A percentile compares a stretch with the other conserved stretches of the same genome.
Conservation (phyloP, 2,888 invertebrate species). For the Rhagophthalmus giganteus region DNA sequence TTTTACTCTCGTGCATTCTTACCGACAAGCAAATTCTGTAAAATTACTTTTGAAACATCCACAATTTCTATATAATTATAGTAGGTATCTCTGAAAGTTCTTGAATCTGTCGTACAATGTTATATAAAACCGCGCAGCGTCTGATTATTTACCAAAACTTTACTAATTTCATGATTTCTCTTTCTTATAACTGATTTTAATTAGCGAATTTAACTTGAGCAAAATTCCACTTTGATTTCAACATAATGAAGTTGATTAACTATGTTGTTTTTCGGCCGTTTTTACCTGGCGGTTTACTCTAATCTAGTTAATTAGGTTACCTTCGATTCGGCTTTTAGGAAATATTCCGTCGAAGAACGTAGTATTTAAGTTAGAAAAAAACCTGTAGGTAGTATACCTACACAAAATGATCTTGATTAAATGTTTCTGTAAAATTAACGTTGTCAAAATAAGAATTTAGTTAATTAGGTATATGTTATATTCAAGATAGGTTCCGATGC, state of each 20-base stretch:
- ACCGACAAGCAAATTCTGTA: conserved; percentile 9
- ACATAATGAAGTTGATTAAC: neutral
- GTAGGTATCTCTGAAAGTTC: conserved; percentile 4
- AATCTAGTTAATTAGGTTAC: neutral
- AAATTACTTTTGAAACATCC: conserved; percentile 15
- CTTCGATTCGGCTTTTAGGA: too few species aligned
- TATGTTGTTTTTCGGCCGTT: neutral
- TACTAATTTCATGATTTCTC: conserved; percentile 16
- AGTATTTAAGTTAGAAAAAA: too few species aligned
- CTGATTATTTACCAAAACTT: conserved; percentile 17
- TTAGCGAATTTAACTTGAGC: conserved; percentile 6
- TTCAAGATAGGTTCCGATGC: too few species aligned
- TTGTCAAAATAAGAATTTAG: too few species aligned
- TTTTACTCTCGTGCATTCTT: conserved; percentile 18
- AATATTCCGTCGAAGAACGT: too few species aligned
- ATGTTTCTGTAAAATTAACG: too few species aligned
- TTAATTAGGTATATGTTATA: too few species aligned
- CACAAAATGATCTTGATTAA: too few species aligned
- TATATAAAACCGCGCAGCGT: conserved; percentile 5
- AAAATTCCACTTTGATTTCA: conserved; percentile 1
- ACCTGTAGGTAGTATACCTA: too few species aligned
- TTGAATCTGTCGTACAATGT: conserved; percentile 9
- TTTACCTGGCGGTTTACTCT: neutral
- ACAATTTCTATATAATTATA: conserved; percentile 15
- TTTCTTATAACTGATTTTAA: conserved; percentile 13